phyloP scores from a whole-genome alignment of 2,113 vertebrate species.

The Siniperca chuatsi region DNA sequence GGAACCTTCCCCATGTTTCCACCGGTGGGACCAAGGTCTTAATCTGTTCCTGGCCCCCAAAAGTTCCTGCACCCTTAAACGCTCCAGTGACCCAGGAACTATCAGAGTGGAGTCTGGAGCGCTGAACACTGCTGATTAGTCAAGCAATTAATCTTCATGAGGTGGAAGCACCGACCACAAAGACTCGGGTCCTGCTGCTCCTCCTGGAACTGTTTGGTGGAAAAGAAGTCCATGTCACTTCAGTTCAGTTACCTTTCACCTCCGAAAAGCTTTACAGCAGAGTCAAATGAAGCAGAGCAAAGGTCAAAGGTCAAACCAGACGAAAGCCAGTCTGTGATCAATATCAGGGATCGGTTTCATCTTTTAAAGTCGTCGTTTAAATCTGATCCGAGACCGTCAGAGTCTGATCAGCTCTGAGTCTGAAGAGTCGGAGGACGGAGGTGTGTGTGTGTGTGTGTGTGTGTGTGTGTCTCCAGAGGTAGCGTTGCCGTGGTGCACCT shows the following conservation, averaged over 20 bases:
- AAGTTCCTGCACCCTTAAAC: neutral
- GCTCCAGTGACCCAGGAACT: neutral
- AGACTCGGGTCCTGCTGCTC: neutral
- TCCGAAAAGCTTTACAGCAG: neutral
- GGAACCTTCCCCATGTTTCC: neutral
- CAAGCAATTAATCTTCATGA: neutral
- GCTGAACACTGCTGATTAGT: neutral
- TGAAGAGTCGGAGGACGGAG: neutral
- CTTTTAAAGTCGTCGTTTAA: neutral
- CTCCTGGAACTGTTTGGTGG: neutral
- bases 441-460: neutral
- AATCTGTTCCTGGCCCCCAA: neutral
- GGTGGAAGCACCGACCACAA: neutral
- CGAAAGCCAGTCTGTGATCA: too few relatives aligned
- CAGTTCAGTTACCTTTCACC: too few relatives aligned
- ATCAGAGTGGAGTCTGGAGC: neutral
- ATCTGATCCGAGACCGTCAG: neutral
- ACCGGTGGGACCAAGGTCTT: neutral
- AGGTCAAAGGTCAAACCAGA: neutral
- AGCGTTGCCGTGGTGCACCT: constrained; percentile 31
- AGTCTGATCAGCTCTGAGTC: neutral
- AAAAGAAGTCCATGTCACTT: neutral
- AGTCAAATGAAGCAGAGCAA: neutral
- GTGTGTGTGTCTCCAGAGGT: too few relatives aligned
- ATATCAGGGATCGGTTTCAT: neutral